Conservation (phyloP, 2,888 invertebrate species). For the Drosophila trichaetosa region DNA sequence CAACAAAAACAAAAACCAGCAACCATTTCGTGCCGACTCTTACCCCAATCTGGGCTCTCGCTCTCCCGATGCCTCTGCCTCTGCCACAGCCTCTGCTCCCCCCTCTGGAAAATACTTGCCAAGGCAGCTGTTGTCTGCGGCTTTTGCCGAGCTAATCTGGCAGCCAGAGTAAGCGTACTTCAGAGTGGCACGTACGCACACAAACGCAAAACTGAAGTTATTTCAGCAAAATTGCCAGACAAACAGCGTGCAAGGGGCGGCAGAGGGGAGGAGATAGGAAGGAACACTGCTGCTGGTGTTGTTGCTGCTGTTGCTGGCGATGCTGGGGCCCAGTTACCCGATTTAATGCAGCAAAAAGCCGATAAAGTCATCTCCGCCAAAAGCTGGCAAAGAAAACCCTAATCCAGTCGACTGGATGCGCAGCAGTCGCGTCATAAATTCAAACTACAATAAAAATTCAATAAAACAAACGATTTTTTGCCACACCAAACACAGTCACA, state of each 20-base stretch:
- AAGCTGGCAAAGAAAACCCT: constrained; percentile 66
- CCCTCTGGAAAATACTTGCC: constrained; percentile 17
- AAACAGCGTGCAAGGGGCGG: constrained; percentile 46
- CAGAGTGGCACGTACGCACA: constrained; percentile 80
- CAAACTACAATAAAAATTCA: constrained; percentile 83
- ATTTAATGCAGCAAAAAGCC: constrained; percentile 79
- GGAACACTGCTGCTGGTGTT: neutral
- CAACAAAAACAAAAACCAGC: constrained; percentile 41
- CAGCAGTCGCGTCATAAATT: constrained; percentile 77
- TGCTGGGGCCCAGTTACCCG: constrained; percentile 56
- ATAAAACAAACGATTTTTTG: constrained; percentile 80
- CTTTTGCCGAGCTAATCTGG: constrained; percentile 77
- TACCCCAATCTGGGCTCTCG: constrained; percentile 22
- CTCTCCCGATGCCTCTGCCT: neutral
- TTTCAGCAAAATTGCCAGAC: constrained; percentile 81
- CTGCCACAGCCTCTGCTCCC: too few species aligned
- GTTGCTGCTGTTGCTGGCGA: constrained; percentile 14
- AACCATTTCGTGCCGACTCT: constrained; percentile 37
- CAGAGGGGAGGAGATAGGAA: neutral
- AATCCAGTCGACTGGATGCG: constrained; percentile 71
- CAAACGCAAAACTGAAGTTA: constrained; percentile 78
- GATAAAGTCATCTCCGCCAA: constrained; percentile 73
- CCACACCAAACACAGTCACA: constrained; percentile 27
- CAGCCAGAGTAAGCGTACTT: constrained; percentile 68
- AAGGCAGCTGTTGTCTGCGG: constrained; percentile 80